Evolutionary conservation across 1,140 invertebrate genomes (phyloP).

Genomic region (Papilio xuthus): DNA sequence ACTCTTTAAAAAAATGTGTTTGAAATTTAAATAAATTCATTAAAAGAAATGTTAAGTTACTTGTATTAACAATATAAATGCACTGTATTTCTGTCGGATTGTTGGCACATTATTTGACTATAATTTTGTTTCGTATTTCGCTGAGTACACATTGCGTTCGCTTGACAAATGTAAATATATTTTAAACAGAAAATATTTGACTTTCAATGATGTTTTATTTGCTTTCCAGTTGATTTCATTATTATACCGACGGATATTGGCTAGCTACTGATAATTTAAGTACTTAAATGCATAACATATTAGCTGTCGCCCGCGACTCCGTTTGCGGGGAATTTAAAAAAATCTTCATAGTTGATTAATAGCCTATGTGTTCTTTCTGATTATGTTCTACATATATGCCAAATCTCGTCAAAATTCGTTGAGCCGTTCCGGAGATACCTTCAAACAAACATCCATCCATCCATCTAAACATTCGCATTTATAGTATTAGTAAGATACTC

Average conservation of each 20-base stretch:
- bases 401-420: no score
- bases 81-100: background rate
- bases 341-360: no score
- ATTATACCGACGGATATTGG: background rate
- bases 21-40: background rate
- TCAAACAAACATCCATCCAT: no score
- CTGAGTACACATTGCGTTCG: slow-evolving; percentile 15
- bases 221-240: background rate
- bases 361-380: no score
- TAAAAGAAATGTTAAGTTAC: background rate
- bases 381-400: no score
- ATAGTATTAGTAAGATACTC: no score
- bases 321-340: no score
- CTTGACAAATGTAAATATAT: slow-evolving; percentile 23
- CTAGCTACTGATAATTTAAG: background rate
- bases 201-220: slow-evolving; percentile 5
- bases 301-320: no score
- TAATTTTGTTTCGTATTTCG: slow-evolving; percentile 21
- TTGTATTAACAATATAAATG: background rate
- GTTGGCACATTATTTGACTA: slow-evolving; percentile 16
- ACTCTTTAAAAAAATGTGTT: background rate
- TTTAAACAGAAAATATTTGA: slow-evolving; percentile 17
- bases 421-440: no score
- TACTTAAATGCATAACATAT: no score
- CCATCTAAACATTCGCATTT: no score